phyloP scores from a whole-genome alignment of 2,797 vertebrate species.

The Kryptolebias ocellatus region DNA sequence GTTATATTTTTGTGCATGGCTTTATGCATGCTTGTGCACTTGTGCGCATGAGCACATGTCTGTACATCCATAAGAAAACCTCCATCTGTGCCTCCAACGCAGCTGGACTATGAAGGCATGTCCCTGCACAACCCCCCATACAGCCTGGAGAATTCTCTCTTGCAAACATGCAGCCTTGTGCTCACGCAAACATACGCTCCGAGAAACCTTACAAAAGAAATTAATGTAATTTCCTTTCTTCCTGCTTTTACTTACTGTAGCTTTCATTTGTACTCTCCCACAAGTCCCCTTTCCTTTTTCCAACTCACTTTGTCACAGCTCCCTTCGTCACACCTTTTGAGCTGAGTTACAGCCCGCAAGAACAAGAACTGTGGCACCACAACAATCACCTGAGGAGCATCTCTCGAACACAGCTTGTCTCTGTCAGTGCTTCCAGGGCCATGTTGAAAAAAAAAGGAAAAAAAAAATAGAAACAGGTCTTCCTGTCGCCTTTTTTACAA shows the following conservation, averaged over 20 bases:
- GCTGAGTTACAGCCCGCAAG: conserved; percentile 62
- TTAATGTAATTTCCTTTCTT: conserved; percentile 26
- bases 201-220: conserved; percentile 30
- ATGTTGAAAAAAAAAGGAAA: conserved; percentile 21
- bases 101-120: conserved; percentile 72
- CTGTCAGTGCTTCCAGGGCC: conserved; percentile 38
- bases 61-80: conserved; percentile 58
- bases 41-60: conserved; percentile 42
- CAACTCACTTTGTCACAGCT: conserved; percentile 30
- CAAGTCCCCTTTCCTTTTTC: neutral
- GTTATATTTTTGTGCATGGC: conserved; percentile 16
- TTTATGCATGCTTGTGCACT: conserved; percentile 37
- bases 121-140: conserved; percentile 45
- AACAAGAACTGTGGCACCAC: conserved; percentile 51
- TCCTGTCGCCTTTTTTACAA: conserved; percentile 53
- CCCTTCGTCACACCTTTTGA: conserved; percentile 68
- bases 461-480: conserved; percentile 19
- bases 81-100: conserved; percentile 75
- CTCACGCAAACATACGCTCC: conserved; percentile 9
- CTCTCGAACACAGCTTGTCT: conserved; percentile 48
- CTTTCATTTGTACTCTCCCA: conserved; percentile 19
- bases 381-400: conserved; percentile 67
- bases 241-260: conserved; percentile 26
- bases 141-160: conserved; percentile 54
- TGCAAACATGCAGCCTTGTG: conserved; percentile 19